Base-by-base conservation (phyloP, 1,140 invertebrate species). In the Trichomalopsis sarcophagae region DNA sequence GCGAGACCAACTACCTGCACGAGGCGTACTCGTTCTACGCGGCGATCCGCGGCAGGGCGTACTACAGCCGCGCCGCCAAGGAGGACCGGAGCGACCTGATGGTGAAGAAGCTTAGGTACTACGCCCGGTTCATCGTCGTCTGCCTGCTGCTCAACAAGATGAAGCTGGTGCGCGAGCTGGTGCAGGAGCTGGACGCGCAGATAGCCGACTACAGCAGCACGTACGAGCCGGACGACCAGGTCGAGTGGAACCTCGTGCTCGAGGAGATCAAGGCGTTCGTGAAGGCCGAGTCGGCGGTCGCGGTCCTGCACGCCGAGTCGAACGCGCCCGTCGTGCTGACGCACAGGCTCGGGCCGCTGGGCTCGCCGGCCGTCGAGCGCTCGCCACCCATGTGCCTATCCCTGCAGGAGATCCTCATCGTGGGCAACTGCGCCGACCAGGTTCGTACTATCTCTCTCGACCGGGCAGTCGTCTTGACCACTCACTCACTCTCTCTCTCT, bases 91-190 rank as follows among this genome's bases (percentile, higher is more conserved):
- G 97, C 86, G 98, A 99, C 91, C 93, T 99, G 85, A 99, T 99
- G 97, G 98, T 99, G 73, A 99, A 99, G 93, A 99, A 99, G 93
- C 93, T 99, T 30, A 95, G 98, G 77, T 99, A 99, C 91, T 99
- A 99, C 93, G 98, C 98, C 30, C 95, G 98, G 78, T 99, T 99
- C 92, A 99, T 99, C 89, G 98, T 99, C 36, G 98, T 99, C 21
- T 99, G 98, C 93, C 95, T 99, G 86, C 94, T 99, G 88, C 94
- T 99, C 74, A 98, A 98, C 93, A 98, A 98, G 92, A 98, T 98
- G 95, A 98, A 98, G 93, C 94, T 99, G 87, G 98, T 99, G 69
- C 94, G 96, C 74, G 98, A 99, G 92, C 93, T 99, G 84, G 97
- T 99, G 68, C 95, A 96, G 93, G 98, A 99, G 93, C 94, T 99